These are phyloP conservation scores for Probaryconus sp. DNA, from an alignment of 1,140 invertebrate genomes.

Conservation along the genomic window DNA sequence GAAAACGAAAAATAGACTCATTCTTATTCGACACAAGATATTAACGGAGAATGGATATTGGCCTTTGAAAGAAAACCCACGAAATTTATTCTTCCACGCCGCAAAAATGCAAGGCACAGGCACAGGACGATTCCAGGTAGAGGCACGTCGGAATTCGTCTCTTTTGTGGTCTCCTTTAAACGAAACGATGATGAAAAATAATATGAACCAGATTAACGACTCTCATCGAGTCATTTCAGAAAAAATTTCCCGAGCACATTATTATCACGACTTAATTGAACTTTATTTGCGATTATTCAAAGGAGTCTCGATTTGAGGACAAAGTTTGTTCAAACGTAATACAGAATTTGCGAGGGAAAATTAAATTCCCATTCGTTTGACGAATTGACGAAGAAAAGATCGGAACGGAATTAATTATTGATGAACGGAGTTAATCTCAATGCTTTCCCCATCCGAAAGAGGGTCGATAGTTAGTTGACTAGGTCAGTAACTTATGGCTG, in stretches of 20 bases:
- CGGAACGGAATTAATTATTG: not conserved
- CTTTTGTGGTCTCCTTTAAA: constrained; percentile 18
- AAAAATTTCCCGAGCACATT: no score
- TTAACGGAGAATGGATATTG: not conserved
- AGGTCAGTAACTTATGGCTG: constrained; percentile 63
- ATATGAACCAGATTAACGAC: constrained; percentile 1
- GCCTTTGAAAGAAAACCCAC: constrained; percentile 21
- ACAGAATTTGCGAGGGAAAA: no score
- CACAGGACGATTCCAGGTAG: constrained; percentile 23
- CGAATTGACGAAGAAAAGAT: not conserved
- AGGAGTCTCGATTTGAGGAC: no score
- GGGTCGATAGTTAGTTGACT: constrained; percentile 59
- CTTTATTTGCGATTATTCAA: no score
- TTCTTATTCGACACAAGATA: no score
- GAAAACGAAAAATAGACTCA: no score
- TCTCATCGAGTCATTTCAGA: not conserved
- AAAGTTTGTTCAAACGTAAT: no score
- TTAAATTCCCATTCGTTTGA: not conserved
- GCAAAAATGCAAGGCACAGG: constrained; percentile 41
- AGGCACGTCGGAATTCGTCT: not conserved
- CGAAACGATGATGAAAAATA: constrained; percentile 1
- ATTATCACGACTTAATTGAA: no score
- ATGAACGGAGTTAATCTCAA: not conserved
- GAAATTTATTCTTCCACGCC: constrained; percentile 35
- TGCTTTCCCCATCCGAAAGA: constrained; percentile 40